Conservation (phyloP, 2,888 invertebrate genomes). For the Furcula furcula region DNA sequence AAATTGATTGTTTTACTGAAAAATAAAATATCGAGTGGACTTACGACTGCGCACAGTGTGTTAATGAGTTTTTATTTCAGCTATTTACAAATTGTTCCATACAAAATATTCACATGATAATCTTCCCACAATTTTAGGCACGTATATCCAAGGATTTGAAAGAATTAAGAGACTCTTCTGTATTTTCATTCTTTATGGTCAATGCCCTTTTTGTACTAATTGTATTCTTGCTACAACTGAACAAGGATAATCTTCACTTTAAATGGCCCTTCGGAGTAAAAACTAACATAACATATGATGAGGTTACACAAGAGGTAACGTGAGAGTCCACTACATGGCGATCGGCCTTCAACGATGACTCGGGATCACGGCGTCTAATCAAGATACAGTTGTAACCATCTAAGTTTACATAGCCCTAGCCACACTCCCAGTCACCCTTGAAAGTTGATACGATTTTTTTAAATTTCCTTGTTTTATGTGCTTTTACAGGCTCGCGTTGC, state of each 20-base stretch:
- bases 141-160: constrained; percentile 95
- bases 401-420: constrained; percentile 22
- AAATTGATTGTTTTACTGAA: background rate
- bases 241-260: constrained; percentile 97
- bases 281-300: constrained; percentile 96
- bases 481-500: constrained; percentile 92
- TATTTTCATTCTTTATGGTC: constrained; percentile 98
- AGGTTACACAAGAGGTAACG: constrained; percentile 95
- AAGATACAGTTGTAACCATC: too few species aligned
- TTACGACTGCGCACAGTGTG: constrained; percentile 1
- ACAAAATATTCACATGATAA: constrained; percentile 35
- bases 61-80: constrained; percentile 46
- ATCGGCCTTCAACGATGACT: constrained; percentile 78
- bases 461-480: constrained; percentile 69
- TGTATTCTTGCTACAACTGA: constrained; percentile 98
- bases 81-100: constrained; percentile 19
- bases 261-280: constrained; percentile 98
- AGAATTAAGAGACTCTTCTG: constrained; percentile 96
- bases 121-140: constrained; percentile 86
- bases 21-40: background rate
- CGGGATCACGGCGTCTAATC: constrained; percentile 45
- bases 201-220: constrained; percentile 99
- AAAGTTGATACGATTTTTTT: constrained; percentile 68
- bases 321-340: constrained; percentile 66
- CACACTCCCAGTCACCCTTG: constrained; percentile 80